Evolutionary conservation across 2,797 vertebrate species (phyloP).

Genomic region (Gymnothorax javanicus): DNA sequence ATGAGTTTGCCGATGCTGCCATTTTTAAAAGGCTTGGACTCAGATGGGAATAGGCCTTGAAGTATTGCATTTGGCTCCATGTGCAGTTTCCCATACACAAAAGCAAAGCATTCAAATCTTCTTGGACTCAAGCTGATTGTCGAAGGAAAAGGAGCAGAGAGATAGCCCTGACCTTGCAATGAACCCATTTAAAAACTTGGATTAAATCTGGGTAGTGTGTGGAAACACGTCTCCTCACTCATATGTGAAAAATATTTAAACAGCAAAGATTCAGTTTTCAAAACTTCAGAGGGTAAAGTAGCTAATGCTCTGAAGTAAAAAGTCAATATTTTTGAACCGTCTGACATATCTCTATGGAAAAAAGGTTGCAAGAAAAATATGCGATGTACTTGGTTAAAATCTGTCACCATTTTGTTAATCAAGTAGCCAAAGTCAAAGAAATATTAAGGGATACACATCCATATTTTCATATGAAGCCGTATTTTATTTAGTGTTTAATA

Average conservation of each 20-base stretch:
- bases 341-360: conserved; percentile 1
- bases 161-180: conserved; percentile 74
- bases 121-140: conserved; percentile 73
- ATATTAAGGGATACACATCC: neutral
- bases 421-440: neutral
- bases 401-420: neutral
- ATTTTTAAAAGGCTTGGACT: conserved; percentile 69
- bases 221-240: conserved; percentile 63
- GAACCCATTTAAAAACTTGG: conserved; percentile 75
- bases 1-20: conserved; percentile 70
- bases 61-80: conserved; percentile 78
- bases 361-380: neutral
- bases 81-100: conserved; percentile 74
- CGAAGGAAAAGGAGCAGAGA: conserved; percentile 66
- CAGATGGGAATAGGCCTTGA: conserved; percentile 78
- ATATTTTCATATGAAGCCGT: neutral
- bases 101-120: conserved; percentile 70
- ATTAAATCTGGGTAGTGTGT: conserved; percentile 63
- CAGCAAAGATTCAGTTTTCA: conserved; percentile 58
- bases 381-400: neutral
- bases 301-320: conserved; percentile 43
- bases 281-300: conserved; percentile 10
- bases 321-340: conserved; percentile 40
- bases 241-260: conserved; percentile 71
- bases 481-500: conserved; percentile 1